Percentiles rank a stretch among this genome's conserved stretches.
phyloP scores from a whole-genome alignment of 2,888 invertebrate genomes.

The Eumerus sabulonum region DNA sequence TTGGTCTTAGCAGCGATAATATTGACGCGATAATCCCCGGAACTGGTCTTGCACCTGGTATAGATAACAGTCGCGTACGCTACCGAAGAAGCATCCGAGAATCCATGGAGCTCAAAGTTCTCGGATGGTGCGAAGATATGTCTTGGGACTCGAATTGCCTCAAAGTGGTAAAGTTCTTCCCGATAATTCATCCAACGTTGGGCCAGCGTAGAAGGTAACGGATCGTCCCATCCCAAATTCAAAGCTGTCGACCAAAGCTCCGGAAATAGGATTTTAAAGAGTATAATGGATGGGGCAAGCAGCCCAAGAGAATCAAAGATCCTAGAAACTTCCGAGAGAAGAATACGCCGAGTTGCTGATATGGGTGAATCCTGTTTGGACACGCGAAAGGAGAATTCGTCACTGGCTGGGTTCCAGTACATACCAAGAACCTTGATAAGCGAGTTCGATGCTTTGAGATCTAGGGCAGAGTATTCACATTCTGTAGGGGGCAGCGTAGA shows the following conservation, averaged over 20 bases:
- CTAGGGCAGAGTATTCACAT: slow-evolving; percentile 16
- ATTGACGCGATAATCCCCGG: slow-evolving; percentile 27
- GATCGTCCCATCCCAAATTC: slow-evolving; percentile 50
- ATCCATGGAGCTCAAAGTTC: slow-evolving; percentile 19
- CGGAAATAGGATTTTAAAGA: slow-evolving; percentile 59
- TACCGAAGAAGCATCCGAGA: too few relatives aligned
- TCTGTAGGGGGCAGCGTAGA: slow-evolving; percentile 1
- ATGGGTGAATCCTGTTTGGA: too few relatives aligned
- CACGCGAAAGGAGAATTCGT: too few relatives aligned
- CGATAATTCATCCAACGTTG: slow-evolving; percentile 17
- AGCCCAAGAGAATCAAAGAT: not conserved
- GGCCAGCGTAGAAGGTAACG: slow-evolving; percentile 30
- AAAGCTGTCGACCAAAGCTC: slow-evolving; percentile 43
- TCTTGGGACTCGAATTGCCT: slow-evolving; percentile 20
- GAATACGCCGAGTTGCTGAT: not conserved
- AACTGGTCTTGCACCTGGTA: not conserved
- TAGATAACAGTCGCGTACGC: too few relatives aligned
- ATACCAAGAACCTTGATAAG: not conserved
- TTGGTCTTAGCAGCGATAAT: too few relatives aligned
- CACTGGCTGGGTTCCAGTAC: slow-evolving; percentile 4
- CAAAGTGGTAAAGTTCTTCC: slow-evolving; percentile 5
- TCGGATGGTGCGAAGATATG: slow-evolving; percentile 10
- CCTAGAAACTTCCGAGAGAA: not conserved
- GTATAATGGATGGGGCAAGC: not conserved
- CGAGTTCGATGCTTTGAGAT: not conserved